Conservation (phyloP, 1,140 invertebrate genomes). For the Saccostrea glomerata region DNA sequence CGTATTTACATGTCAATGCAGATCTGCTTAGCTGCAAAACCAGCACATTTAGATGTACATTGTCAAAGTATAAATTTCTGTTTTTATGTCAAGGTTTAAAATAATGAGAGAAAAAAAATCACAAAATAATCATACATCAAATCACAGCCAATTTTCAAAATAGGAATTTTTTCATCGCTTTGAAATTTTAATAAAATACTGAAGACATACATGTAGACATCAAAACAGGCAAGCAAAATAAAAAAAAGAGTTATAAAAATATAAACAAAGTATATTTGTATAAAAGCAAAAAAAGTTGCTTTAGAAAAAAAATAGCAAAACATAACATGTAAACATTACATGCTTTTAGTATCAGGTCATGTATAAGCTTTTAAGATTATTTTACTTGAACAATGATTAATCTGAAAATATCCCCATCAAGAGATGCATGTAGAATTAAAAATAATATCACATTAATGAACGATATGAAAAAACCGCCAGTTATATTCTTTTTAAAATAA, state of each 20-base stretch:
- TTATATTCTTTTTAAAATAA: neutral
- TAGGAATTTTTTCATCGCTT: too few species aligned
- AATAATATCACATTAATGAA: neutral
- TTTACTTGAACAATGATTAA: neutral
- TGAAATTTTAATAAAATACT: neutral
- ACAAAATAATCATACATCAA: too few species aligned
- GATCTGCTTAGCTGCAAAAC: too few species aligned
- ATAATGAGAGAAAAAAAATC: too few species aligned
- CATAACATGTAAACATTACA: too few species aligned
- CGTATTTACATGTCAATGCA: too few species aligned
- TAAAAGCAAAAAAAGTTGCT: constrained; percentile 16
- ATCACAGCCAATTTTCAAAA: too few species aligned
- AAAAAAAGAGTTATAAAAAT: neutral
- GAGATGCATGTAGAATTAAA: neutral
- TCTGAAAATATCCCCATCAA: neutral
- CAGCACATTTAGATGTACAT: too few species aligned
- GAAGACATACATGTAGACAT: neutral
- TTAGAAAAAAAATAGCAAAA: neutral
- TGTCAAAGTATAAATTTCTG: too few species aligned
- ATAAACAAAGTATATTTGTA: neutral
- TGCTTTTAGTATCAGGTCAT: neutral
- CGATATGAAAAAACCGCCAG: neutral
- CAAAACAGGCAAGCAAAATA: neutral
- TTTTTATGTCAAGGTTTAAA: too few species aligned
- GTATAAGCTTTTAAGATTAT: neutral